Percentiles rank a stretch among this genome's conserved stretches.
These are phyloP conservation scores for Thymelicus sylvestris DNA, from an alignment of 2,888 invertebrate genomes.

Conservation along the genomic window DNA sequence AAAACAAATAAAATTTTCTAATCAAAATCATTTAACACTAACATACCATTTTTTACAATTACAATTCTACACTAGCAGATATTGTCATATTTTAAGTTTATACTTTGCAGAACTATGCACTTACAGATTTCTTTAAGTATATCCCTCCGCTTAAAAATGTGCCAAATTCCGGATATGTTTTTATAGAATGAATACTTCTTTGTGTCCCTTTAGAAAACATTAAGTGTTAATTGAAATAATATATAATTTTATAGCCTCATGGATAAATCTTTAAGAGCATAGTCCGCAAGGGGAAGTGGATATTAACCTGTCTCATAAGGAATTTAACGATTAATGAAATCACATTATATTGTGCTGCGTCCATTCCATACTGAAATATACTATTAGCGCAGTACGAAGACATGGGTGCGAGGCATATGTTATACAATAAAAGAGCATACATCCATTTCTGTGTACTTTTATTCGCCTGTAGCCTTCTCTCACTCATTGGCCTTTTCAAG, in stretches of 20 bases:
- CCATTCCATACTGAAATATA: slow-evolving; percentile 73
- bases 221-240: slow-evolving; percentile 10
- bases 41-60: not conserved
- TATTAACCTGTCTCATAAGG: slow-evolving; percentile 66
- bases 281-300: slow-evolving; percentile 58
- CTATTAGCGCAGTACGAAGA: slow-evolving; percentile 72
- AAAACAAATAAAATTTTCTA: slow-evolving; percentile 3
- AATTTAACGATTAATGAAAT: slow-evolving; percentile 63
- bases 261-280: slow-evolving; percentile 68
- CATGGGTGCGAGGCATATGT: slow-evolving; percentile 75
- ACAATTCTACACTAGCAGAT: not conserved
- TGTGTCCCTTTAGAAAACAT: slow-evolving; percentile 61
- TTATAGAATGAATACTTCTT: slow-evolving; percentile 76
- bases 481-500: slow-evolving; percentile 43
- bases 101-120: slow-evolving; percentile 83
- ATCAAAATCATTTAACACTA: not conserved
- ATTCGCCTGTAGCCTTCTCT: slow-evolving; percentile 45
- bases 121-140: slow-evolving; percentile 63
- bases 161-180: slow-evolving; percentile 78
- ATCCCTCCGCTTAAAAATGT: slow-evolving; percentile 75
- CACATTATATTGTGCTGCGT: slow-evolving; percentile 74
- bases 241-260: not conserved
- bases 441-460: slow-evolving; percentile 69
- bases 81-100: slow-evolving; percentile 27
- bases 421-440: slow-evolving; percentile 72